Percentiles rank a stretch among this genome's conserved stretches.
Conservation (phyloP, 2,113 vertebrate species). For the Aleadryas rufinucha region DNA sequence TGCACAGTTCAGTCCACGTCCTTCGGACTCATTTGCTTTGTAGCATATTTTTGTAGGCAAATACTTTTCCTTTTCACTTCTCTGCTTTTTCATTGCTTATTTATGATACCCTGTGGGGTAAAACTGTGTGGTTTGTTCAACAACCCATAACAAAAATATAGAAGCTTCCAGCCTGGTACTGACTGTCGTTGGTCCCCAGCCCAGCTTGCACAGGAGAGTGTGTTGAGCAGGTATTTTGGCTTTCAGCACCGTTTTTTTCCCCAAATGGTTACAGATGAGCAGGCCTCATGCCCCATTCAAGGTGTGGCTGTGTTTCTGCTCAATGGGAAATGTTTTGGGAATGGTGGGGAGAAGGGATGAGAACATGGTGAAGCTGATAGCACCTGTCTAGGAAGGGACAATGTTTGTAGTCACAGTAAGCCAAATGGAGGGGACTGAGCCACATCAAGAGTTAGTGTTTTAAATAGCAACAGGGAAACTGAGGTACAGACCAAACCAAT, state of each 20-base stretch:
- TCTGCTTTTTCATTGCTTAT: constrained; percentile 52
- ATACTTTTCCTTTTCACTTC: constrained; percentile 30
- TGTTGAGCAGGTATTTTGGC: neutral
- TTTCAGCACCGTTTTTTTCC: neutral
- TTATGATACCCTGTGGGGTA: constrained; percentile 55
- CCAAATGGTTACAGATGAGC: neutral
- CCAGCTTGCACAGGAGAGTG: neutral
- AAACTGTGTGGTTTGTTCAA: constrained; percentile 58
- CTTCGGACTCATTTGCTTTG: constrained; percentile 40
- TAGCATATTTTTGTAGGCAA: constrained; percentile 18
- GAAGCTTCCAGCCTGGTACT: constrained; percentile 1
- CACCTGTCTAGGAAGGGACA: neutral
- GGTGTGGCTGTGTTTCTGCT: neutral
- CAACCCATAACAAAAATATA: constrained; percentile 41
- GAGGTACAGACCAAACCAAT: neutral
- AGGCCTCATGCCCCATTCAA: neutral
- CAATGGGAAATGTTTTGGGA: neutral
- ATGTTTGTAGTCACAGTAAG: neutral
- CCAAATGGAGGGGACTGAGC: neutral
- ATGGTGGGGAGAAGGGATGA: neutral
- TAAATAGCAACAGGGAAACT: neutral
- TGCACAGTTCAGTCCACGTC: neutral
- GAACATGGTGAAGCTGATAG: neutral
- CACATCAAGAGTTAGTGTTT: neutral
- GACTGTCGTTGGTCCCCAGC: neutral